These are phyloP conservation scores for Onthophagus taurus DNA, from an alignment of 1,140 invertebrate species.

Conservation along the genomic window DNA sequence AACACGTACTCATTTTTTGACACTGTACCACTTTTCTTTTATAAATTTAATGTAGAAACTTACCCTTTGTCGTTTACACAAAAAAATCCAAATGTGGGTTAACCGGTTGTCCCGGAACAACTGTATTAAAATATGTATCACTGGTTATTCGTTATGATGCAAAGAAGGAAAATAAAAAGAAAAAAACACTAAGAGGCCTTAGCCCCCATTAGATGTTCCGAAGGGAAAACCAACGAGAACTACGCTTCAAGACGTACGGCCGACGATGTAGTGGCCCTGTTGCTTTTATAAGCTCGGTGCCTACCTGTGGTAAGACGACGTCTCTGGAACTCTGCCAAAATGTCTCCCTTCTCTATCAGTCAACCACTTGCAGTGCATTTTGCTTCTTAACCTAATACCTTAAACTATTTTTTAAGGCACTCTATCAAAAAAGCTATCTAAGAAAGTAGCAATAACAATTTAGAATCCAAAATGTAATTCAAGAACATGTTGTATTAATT, in stretches of 20 bases:
- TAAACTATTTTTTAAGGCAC: neutral
- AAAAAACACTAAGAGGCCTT: constrained; percentile 29
- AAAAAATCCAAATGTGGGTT: constrained; percentile 24
- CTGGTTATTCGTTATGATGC: constrained; percentile 15
- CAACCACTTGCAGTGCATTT: no score
- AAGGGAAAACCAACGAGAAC: constrained; percentile 24
- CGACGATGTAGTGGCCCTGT: constrained; percentile 26
- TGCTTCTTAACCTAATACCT: no score
- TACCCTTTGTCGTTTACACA: constrained; percentile 19
- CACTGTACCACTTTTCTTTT: neutral
- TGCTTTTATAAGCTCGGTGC: constrained; percentile 39
- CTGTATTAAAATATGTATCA: no score
- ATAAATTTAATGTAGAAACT: constrained; percentile 4
- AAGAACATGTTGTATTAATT: no score
- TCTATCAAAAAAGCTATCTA: constrained; percentile 4
- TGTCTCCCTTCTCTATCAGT: no score
- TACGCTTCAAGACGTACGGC: constrained; percentile 37
- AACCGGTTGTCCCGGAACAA: constrained; percentile 18
- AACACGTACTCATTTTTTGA: neutral
- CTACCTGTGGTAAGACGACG: constrained; percentile 33
- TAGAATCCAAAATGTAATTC: no score
- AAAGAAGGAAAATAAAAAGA: no score
- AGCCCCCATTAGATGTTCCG: constrained; percentile 35
- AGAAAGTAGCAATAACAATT: no score
- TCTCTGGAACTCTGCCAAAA: constrained; percentile 30